phyloP scores from a whole-genome alignment of 2,888 invertebrate species.

The Athalia cordata region DNA sequence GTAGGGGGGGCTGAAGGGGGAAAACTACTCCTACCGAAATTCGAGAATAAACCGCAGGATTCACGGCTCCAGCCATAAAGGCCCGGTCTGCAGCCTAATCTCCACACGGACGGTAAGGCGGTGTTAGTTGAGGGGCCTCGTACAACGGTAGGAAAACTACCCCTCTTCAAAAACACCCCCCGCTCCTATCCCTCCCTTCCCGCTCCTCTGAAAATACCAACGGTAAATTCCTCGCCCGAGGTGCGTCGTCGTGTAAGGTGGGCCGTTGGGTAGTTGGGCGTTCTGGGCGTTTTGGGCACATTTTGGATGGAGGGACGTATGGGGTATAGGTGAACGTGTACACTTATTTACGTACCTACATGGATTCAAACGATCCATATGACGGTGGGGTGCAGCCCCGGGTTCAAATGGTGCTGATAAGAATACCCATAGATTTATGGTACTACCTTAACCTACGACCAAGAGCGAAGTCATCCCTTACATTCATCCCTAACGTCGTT shows the following conservation, averaged over 20 bases:
- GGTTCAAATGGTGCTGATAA: constrained; percentile 42
- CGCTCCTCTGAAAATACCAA: background rate
- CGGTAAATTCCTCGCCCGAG: background rate
- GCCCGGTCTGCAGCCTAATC: constrained; percentile 53
- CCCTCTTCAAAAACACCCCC: constrained; percentile 5
- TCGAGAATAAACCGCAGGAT: constrained; percentile 53
- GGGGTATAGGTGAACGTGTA: background rate
- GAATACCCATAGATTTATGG: constrained; percentile 42
- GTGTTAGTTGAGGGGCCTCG: background rate
- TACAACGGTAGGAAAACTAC: background rate
- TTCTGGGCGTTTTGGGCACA: background rate
- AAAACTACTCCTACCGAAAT: constrained; percentile 46
- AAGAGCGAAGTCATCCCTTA: background rate
- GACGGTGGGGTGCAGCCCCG: no score
- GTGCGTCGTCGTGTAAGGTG: background rate
- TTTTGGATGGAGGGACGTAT: background rate
- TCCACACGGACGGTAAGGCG: constrained; percentile 41
- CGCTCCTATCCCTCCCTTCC: background rate
- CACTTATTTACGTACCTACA: constrained; percentile 33
- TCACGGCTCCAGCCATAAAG: constrained; percentile 53
- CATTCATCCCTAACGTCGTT: background rate
- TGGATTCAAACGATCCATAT: constrained; percentile 22
- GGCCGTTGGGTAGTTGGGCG: background rate
- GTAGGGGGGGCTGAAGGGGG: background rate
- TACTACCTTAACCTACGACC: background rate